phyloP scores from a whole-genome alignment of 2,888 invertebrate species.

The Drosophila engyochracea region DNA sequence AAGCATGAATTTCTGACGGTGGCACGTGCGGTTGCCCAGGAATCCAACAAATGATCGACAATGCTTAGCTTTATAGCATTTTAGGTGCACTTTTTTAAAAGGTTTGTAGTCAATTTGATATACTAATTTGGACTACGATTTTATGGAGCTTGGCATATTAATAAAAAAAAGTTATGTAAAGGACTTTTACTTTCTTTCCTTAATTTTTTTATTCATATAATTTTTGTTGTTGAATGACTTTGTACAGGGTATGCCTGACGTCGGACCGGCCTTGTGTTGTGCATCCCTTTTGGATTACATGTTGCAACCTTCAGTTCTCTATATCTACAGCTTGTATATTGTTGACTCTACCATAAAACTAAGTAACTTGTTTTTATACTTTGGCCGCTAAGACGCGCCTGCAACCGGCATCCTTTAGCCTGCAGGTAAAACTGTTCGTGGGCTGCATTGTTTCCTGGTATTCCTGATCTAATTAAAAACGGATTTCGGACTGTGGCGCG shows the following conservation, averaged over 20 bases:
- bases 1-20: neutral
- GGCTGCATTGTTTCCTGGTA: neutral
- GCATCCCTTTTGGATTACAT: neutral
- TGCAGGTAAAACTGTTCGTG: neutral
- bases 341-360: neutral
- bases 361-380: neutral
- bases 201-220: neutral
- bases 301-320: neutral
- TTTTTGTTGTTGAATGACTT: neutral
- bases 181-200: neutral
- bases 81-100: neutral
- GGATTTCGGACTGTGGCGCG: conserved; percentile 28
- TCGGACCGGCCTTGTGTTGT: neutral
- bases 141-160: neutral
- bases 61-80: neutral
- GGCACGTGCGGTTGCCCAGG: neutral
- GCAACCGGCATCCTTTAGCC: neutral
- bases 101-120: neutral
- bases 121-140: neutral
- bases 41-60: neutral
- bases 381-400: neutral
- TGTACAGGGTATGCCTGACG: neutral
- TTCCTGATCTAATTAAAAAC: conserved; percentile 10
- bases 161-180: neutral
- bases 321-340: neutral